These are phyloP conservation scores for Oscheius sp. DNA, from an alignment of 2,888 invertebrate genomes.

Conservation along the genomic window DNA sequence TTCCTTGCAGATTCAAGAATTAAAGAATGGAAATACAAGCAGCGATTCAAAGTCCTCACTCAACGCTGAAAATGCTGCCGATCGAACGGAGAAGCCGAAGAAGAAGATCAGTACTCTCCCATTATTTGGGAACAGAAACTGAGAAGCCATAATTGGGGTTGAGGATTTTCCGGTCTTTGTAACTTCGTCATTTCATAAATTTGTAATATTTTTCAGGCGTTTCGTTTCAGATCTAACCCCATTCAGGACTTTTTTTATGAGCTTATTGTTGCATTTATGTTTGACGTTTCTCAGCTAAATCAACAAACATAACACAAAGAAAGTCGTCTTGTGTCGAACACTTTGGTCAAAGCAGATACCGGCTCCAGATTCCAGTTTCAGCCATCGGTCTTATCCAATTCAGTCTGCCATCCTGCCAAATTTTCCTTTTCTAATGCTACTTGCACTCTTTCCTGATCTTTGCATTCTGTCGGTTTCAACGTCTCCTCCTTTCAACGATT, in stretches of 20 bases:
- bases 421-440: not conserved
- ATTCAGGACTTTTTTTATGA: not conserved
- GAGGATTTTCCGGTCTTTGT: not conserved
- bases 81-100: slow-evolving; percentile 51
- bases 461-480: not conserved
- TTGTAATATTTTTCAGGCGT: not conserved
- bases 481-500: no score
- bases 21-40: slow-evolving; percentile 14
- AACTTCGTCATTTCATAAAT: not conserved
- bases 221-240: not conserved
- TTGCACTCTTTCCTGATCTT: not conserved
- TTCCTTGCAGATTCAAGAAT: slow-evolving; percentile 14
- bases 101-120: slow-evolving; percentile 57
- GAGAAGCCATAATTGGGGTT: not conserved
- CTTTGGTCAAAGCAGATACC: not conserved
- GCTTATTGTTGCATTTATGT: not conserved
- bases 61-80: slow-evolving; percentile 23
- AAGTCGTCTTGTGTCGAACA: no score
- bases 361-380: slow-evolving; percentile 7
- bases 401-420: slow-evolving; percentile 12
- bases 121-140: slow-evolving; percentile 55
- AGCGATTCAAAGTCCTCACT: slow-evolving; percentile 29
- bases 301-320: no score
- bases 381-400: slow-evolving; percentile 11
- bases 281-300: no score